Percentiles rank a stretch among this genome's conserved stretches.
Conservation (phyloP, 2,113 vertebrate species). For the Gnathonemus longibarbis region DNA sequence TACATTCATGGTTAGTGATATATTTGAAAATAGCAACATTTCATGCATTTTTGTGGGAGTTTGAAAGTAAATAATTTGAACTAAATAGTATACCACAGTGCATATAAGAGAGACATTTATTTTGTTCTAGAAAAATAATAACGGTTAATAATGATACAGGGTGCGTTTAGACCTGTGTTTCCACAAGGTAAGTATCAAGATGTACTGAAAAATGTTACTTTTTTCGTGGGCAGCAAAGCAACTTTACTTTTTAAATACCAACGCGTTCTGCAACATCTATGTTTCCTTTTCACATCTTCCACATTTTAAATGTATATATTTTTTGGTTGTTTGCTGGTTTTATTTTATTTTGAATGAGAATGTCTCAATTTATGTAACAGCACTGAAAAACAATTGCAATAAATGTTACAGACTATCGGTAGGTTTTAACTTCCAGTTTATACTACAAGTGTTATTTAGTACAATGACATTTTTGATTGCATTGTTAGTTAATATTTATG, state of each 20-base stretch:
- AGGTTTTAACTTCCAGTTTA: not conserved
- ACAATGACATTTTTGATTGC: not conserved
- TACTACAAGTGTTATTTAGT: not conserved
- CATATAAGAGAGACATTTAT: not conserved
- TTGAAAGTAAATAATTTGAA: not conserved
- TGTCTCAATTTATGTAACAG: not conserved
- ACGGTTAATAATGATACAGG: not conserved
- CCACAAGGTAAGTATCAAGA: not conserved
- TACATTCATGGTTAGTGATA: not conserved
- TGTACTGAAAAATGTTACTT: not conserved
- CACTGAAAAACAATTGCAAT: not conserved
- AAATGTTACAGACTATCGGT: not conserved
- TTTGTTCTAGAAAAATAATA: not conserved
- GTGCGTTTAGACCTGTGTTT: not conserved
- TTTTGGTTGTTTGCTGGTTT: not conserved
- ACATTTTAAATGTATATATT: not conserved
- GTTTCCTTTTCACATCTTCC: not conserved
- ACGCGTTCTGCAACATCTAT: not conserved
- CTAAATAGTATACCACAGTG: not conserved
- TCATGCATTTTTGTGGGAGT: not conserved
- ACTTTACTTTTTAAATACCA: not conserved
- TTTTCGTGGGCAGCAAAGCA: not conserved
- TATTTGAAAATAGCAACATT: not conserved
- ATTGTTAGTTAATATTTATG: not conserved
- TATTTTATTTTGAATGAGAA: not conserved